Evolutionary conservation across 23 tunicate species (phyloP), one percentile per base, ranked within the genome.

Genomic region (Halocynthia aurantium): DNA sequence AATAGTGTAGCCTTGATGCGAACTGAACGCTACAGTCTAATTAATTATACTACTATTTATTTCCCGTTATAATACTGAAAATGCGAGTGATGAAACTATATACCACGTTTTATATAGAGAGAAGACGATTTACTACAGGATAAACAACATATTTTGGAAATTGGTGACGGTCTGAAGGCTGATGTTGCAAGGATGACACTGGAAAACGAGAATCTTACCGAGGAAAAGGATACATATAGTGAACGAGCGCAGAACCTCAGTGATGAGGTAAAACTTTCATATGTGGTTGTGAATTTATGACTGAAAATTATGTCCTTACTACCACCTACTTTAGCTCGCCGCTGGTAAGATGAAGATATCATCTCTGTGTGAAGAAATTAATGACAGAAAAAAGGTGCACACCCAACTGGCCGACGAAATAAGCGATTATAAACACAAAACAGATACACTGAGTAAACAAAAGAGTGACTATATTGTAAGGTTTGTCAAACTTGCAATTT

Each of bases 401-500:
- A 13, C 51, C n/a, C 52, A 67, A 76, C 51, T 76, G 66, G 55
- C 63, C 22, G 51, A 53, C 20, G 75, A 78, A 66, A 83, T 83
- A 10, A 11, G 56, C 10, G 71, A 53, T 73, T 67, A 67, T 53
- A 63, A 83, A 77, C 49, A 53, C 13, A 66, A 76, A 76, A 79
- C 87, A 7, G 67, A 75, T 13, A 81, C 76, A 50, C 76, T 83
- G n/a, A 76, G 69, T 8, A 66, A 54, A 15, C 87, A 83, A 57
- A 83, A 67, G 65, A 66, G 76, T 52, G 55, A 53, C 40, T 66
- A 67, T 49, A 66, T 83, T 67, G 71, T 56, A 31, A 31, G 44
- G 44, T 31, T 31, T 31, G 44, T 31, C 44, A 31, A 31, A 31
- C 1, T 31, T 31, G 44, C 44, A 31, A 31, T 31, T 31, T 31